A percentile compares a stretch with the other conserved stretches of the same genome.
Conservation (phyloP, 2,888 invertebrate species). For the Sycophila texana region DNA sequence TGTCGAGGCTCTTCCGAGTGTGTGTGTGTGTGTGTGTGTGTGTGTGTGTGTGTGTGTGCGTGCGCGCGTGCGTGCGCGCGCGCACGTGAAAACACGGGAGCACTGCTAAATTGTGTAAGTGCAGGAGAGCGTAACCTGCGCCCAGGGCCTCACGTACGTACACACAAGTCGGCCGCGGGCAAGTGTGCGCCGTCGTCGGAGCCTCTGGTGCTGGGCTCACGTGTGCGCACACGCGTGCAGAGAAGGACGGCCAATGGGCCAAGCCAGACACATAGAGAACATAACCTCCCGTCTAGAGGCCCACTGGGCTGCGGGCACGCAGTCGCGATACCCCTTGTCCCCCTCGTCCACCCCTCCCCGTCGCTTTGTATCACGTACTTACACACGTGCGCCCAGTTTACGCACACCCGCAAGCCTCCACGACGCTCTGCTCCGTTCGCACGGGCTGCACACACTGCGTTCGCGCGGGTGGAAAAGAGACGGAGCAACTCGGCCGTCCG, state of each 20-base stretch:
- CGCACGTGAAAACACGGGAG: neutral
- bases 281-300: constrained; percentile 1
- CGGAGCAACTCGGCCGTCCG: constrained; percentile 26
- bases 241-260: constrained; percentile 6
- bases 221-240: constrained; percentile 38
- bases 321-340: too few species aligned
- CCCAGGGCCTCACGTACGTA: constrained; percentile 1
- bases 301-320: too few species aligned
- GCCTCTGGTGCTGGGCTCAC: constrained; percentile 11
- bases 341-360: too few species aligned
- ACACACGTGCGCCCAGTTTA: too few species aligned
- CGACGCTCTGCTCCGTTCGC: neutral
- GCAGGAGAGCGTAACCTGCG: constrained; percentile 33
- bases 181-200: constrained; percentile 19
- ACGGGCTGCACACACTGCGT: neutral
- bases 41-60: too few species aligned
- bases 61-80: neutral
- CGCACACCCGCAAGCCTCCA: neutral
- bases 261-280: neutral
- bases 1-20: neutral
- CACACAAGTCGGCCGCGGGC: neutral
- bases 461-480: constrained; percentile 41
- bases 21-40: too few species aligned
- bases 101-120: constrained; percentile 21
- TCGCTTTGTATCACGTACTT: too few species aligned